Evolutionary conservation across 2,113 vertebrate species (phyloP), one percentile per base, ranked within the genome.

Genomic region (Rhinopomastus cyanomelas): DNA sequence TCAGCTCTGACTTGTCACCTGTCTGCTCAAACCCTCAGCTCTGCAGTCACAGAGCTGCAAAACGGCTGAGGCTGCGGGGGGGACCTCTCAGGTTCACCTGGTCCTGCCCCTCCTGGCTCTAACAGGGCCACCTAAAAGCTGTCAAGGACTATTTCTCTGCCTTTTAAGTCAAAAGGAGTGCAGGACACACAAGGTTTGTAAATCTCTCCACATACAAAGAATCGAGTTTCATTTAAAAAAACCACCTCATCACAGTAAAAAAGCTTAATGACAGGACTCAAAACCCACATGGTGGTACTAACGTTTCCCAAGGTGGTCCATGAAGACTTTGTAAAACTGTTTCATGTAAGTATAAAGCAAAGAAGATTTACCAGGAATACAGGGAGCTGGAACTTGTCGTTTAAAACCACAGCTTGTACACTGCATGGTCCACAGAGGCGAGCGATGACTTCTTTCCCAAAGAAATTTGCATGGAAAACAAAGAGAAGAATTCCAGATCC

Each of bases 331-430:
- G 42, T 18, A 42, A 73, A 51, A 18, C 21, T n/a, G n/a, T n/a
- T n/a, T n/a, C n/a, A n/a, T n/a, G n/a, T n/a, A n/a, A n/a, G n/a
- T n/a, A n/a, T n/a, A 78, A 48, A 48, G 46, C 46, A 48, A 34
- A 77, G 89, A 74, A 82, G 37, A 95, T 96, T 96, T 96, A 99
- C 98, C 98, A 99, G 96, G 96, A 99, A 99, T 92, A 99, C 97
- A 69, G 99, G 98, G 91, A 99, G 98, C 95, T 99, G 99, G 95
- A 99, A 99, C 95, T 98, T 99, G 96, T 99, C 99, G 1, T 99
- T 99, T 96, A 99, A 97, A 92, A 99, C 97, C 67, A 99, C 99
- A 17, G 99, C 99, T 81, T 99, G 99, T 48, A 99, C 99, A 32
- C 99, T 98, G 96, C 99, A 99, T 22, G 98, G 98, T 83, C 99